Conservation (phyloP, 2,888 invertebrate genomes). For the Amblyjoppa proteus region DNA sequence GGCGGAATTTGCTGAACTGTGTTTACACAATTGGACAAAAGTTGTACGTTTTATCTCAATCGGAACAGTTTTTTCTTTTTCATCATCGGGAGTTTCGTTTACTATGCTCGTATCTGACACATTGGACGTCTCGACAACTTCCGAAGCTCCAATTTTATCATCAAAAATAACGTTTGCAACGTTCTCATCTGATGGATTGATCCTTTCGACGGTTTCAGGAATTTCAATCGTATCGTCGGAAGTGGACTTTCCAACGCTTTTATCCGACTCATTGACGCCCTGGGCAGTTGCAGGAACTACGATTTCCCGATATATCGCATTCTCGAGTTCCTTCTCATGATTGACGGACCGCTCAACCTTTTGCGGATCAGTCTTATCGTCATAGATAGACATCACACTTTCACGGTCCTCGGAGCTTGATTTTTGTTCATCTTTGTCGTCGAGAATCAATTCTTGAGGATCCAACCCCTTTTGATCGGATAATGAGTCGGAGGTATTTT, state of each 20-base stretch:
- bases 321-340: background rate
- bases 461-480: too few species aligned
- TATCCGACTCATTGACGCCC: background rate
- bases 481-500: too few species aligned
- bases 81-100: background rate
- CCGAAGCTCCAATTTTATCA: too few species aligned
- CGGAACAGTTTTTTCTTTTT: background rate
- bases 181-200: too few species aligned
- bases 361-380: background rate
- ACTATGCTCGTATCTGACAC: background rate
- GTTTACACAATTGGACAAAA: background rate
- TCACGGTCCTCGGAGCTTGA: background rate
- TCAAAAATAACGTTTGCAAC: too few species aligned
- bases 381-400: background rate
- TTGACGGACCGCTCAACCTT: background rate
- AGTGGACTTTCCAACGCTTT: background rate
- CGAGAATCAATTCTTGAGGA: background rate
- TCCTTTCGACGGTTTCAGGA: too few species aligned
- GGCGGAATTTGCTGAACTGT: background rate
- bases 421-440: background rate
- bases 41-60: background rate
- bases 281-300: background rate
- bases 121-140: too few species aligned
- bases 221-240: background rate
- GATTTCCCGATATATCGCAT: background rate